Percentiles rank a stretch among this genome's conserved stretches.
These are phyloP conservation scores for Puffinus mauretanicus DNA, from an alignment of 2,113 vertebrate genomes.

Conservation along the genomic window DNA sequence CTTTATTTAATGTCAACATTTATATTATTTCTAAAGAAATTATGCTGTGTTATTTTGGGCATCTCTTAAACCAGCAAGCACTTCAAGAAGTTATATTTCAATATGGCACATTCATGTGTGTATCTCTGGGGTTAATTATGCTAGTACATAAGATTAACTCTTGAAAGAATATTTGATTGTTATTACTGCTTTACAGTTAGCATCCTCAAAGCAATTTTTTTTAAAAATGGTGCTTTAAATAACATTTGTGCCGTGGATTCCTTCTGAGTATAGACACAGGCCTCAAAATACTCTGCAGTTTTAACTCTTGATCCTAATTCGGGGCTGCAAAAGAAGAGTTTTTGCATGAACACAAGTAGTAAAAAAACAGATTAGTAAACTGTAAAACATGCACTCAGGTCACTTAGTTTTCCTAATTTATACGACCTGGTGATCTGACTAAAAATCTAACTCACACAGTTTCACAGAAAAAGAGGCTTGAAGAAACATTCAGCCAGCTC, in stretches of 20 bases:
- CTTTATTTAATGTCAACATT: conserved; percentile 68
- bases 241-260: background rate
- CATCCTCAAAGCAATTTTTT: background rate
- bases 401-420: background rate
- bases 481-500: background rate
- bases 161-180: background rate
- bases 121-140: background rate
- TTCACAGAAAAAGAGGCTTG: background rate
- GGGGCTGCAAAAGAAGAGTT: conserved; percentile 68
- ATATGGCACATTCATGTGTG: background rate
- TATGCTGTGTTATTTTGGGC: conserved; percentile 14
- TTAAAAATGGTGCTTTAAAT: background rate
- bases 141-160: background rate
- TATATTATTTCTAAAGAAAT: conserved; percentile 26
- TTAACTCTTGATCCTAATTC: conserved; percentile 37
- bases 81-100: background rate
- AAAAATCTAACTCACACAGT: background rate
- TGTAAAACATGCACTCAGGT: background rate
- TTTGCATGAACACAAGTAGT: background rate
- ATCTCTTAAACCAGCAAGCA: conserved; percentile 41
- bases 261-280: conserved; percentile 18
- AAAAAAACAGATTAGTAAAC: background rate
- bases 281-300: background rate
- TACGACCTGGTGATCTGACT: background rate
- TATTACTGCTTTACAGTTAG: conserved; percentile 8